A percentile compares a stretch with the other conserved stretches of the same genome.
Conservation (phyloP, 2,797 vertebrate species). For the Garrulus glandarius region DNA sequence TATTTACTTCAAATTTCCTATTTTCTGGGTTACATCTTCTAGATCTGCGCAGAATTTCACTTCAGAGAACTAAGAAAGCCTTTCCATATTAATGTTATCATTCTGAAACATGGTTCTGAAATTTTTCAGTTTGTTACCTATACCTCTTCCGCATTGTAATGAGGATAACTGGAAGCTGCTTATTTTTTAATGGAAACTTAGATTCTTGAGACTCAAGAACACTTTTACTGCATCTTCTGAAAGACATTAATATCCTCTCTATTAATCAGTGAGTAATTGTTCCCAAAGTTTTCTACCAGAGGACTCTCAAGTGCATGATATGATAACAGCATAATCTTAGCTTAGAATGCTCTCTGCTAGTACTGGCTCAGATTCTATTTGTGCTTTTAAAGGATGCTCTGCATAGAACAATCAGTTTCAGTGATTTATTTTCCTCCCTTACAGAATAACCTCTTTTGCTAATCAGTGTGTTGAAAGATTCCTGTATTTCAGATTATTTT, state of each 20-base stretch:
- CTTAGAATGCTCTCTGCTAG: not conserved
- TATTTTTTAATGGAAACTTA: not conserved
- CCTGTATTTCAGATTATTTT: not conserved
- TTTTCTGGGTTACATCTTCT: not conserved
- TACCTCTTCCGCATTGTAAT: not conserved
- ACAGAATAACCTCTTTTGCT: not conserved
- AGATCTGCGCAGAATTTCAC: not conserved
- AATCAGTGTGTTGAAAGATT: not conserved
- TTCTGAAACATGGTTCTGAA: not conserved
- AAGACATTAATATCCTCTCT: not conserved
- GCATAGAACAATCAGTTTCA: not conserved
- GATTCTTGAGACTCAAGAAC: not conserved
- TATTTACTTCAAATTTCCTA: not conserved
- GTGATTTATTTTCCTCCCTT: not conserved
- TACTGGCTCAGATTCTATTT: not conserved
- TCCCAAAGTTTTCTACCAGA: not conserved
- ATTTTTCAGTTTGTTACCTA: not conserved
- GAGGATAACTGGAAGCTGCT: not conserved
- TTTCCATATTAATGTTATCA: not conserved
- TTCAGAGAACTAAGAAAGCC: not conserved
- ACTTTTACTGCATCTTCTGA: not conserved
- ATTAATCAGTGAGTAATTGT: not conserved
- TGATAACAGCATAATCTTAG: not conserved
- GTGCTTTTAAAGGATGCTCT: slow-evolving; percentile 3
- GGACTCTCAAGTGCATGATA: not conserved